phyloP scores from a whole-genome alignment of 2,113 vertebrate species.

The Lasiurus cinereus region DNA sequence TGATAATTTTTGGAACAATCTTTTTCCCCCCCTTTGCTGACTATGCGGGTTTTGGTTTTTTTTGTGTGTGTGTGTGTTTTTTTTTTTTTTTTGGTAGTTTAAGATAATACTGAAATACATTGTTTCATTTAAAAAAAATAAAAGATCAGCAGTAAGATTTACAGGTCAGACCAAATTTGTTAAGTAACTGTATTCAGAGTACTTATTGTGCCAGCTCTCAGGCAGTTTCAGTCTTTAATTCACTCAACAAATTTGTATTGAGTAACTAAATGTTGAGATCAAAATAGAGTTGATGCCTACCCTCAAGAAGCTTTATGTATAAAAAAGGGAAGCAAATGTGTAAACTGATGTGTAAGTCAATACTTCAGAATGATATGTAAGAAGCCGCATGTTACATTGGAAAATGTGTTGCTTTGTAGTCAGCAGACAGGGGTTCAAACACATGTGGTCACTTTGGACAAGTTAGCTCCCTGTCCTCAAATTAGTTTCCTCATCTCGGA shows the following conservation, averaged over 20 bases:
- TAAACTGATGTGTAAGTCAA: constrained; percentile 51
- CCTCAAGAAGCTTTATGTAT: constrained; percentile 17
- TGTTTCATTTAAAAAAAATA: not conserved
- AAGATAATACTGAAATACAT: constrained; percentile 17
- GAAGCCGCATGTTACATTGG: not conserved
- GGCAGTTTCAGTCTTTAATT: not conserved
- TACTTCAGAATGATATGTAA: constrained; percentile 26
- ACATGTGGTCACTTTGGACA: not conserved
- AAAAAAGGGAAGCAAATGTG: constrained; percentile 26
- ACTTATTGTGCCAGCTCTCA: not conserved
- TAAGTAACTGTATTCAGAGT: not conserved
- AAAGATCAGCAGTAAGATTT: constrained; percentile 9
- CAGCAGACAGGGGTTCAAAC: not conserved
- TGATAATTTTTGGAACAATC: not conserved
- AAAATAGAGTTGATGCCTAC: constrained; percentile 28
- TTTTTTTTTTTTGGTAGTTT: not conserved
- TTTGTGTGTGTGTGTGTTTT: not conserved
- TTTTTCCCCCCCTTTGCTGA: not conserved
- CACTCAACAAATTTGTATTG: not conserved
- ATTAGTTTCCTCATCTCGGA: constrained; percentile 43
- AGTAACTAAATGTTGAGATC: constrained; percentile 34
- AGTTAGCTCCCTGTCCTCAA: not conserved
- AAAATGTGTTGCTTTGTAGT: constrained; percentile 33
- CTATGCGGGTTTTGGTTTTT: not conserved
- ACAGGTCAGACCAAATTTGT: constrained; percentile 25